A percentile compares a stretch with the other conserved stretches of the same genome.
Conservation (phyloP, 1,140 invertebrate species). For the Apis laboriosa region DNA sequence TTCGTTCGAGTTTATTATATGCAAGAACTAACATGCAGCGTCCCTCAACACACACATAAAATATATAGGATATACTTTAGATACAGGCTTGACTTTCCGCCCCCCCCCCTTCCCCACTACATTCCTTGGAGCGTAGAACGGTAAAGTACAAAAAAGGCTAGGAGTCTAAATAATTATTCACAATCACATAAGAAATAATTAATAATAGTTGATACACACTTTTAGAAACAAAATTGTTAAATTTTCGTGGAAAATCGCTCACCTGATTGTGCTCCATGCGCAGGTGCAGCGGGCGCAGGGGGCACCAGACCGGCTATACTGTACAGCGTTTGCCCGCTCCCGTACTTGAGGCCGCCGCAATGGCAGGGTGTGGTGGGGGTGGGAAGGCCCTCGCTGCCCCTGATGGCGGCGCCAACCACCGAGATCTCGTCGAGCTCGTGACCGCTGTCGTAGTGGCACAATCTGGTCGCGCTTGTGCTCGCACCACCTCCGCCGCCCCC, state of each 20-base stretch:
- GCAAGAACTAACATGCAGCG: too few species aligned
- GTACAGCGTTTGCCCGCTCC: constrained; percentile 77
- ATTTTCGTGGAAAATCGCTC: constrained; percentile 45
- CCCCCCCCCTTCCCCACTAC: too few species aligned
- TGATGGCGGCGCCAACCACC: constrained; percentile 85
- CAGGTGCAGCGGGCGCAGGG: constrained; percentile 70
- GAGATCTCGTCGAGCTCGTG: constrained; percentile 90
- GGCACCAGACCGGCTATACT: constrained; percentile 76
- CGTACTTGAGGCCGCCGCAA: constrained; percentile 81
- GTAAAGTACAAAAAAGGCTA: too few species aligned
- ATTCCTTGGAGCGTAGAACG: too few species aligned
- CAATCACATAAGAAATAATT: too few species aligned
- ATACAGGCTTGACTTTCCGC: too few species aligned
- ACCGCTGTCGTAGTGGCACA: constrained; percentile 81
- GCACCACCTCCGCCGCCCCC: constrained; percentile 78
- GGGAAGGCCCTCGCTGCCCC: constrained; percentile 82
- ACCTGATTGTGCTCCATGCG: constrained; percentile 71
- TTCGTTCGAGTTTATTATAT: too few species aligned
- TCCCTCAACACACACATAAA: too few species aligned
- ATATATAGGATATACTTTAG: too few species aligned
- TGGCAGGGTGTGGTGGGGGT: constrained; percentile 83
- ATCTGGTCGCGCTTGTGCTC: constrained; percentile 79
- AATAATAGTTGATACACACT: too few species aligned
- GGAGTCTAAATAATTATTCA: too few species aligned
- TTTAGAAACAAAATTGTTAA: too few species aligned